Percentiles rank a stretch among this genome's conserved stretches.
phyloP scores from a whole-genome alignment of 1,140 invertebrate species.

The Gyrodactylus bullatarudis region DNA sequence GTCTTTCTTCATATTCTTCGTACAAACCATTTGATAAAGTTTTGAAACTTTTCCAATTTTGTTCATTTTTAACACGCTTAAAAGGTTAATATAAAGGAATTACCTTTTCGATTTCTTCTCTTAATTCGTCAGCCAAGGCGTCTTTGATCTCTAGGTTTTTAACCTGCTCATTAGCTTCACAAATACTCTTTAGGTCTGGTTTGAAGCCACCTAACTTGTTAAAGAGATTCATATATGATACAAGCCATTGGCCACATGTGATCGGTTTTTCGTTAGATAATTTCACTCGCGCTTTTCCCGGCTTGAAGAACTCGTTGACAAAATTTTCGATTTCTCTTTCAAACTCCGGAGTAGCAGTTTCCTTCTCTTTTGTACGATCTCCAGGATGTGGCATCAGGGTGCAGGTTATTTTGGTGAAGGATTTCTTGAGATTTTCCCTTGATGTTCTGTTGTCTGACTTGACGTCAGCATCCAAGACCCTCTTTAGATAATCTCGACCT shows the following conservation, averaged over 20 bases:
- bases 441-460: neutral
- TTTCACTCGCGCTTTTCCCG: neutral
- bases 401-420: neutral
- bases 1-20: neutral
- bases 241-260: neutral
- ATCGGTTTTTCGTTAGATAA: neutral
- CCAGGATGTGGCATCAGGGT: neutral
- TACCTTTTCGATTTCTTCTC: neutral
- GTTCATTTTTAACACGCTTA: neutral
- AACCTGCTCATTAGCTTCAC: neutral
- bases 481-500: neutral
- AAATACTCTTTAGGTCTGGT: neutral
- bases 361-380: neutral
- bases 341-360: neutral
- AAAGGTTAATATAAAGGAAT: neutral
- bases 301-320: neutral
- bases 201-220: neutral
- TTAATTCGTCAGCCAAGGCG: neutral
- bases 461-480: neutral
- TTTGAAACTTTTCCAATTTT: neutral
- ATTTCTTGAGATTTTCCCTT: neutral
- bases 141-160: neutral
- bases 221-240: neutral
- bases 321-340: neutral
- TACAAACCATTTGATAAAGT: neutral